Evolutionary conservation across 2,797 vertebrate species (phyloP), one percentile per base, ranked within the genome.

Genomic region (Epinephelus malabaricus): DNA sequence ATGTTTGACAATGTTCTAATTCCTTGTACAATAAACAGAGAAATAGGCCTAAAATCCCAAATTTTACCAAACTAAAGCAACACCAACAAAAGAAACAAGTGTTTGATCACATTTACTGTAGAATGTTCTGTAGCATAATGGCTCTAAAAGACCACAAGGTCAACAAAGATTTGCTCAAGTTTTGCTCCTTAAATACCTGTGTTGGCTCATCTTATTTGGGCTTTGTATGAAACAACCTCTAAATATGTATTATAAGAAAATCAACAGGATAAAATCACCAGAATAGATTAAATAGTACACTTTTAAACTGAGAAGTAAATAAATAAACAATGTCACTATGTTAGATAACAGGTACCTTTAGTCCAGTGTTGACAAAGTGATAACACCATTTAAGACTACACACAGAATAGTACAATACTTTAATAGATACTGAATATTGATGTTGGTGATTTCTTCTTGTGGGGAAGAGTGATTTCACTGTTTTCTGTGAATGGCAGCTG

Each of bases 401-500:
- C 3, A 50, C 17, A 46, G 18, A 43, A 23, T 6, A 15, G 6
- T 18, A 54, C 21, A 43, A 23, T 6, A 15, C 10, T 18, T 45
- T 69, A 4, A 25, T 56, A 72, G 19, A 46, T 13, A 6, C 2
- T 34, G 34, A 56, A 40, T 6, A 3, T 58, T 13, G 15, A 23
- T 61, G 18, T 30, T 10, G 2, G 17, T 49, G 17, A 27, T 49
- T 54, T 55, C 12, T 49, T 18, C 23, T n/a, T 15, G 6, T 13
- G 9, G 6, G 38, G 47, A 50, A n/a, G 0, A 3, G 7, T 2
- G 7, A 0, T n/a, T 25, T 89, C 21, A 92, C 0, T 67, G 73
- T 55, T 87, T 86, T 27, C 89, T 89, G 18, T 89, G 84, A 83
- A 94, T 94, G 43, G 92, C 89, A 1, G 94, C 91, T 0, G 95